phyloP scores from a whole-genome alignment of 64 coral and sea anemone species.

The Trachythela sp. region DNA sequence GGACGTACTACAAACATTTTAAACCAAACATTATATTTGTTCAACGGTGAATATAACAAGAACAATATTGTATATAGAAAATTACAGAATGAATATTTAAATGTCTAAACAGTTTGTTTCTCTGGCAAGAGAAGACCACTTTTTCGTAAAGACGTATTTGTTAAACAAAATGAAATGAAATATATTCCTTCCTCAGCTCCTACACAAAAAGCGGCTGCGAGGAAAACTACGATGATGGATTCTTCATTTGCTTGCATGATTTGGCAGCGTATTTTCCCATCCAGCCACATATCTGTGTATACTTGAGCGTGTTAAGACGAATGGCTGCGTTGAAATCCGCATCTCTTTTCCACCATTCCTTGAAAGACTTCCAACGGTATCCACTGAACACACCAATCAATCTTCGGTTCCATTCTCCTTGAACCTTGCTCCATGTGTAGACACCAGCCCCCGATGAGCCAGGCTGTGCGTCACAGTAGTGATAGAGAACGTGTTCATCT shows the following conservation, averaged over 20 bases:
- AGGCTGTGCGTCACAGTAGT: slow-evolving; percentile 46
- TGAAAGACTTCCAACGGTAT: background rate
- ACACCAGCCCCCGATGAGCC: slow-evolving; percentile 49
- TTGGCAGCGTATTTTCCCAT: slow-evolving; percentile 29
- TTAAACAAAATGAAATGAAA: background rate
- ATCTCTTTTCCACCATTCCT: background rate
- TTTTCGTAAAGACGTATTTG: background rate
- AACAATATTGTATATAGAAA: background rate
- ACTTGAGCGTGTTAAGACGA: slow-evolving; percentile 29
- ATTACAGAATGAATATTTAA: background rate
- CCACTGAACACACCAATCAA: slow-evolving; percentile 44
- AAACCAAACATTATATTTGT: background rate
- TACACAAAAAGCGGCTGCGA: no score
- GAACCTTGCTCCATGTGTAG: slow-evolving; percentile 8
- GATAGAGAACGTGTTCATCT: slow-evolving; percentile 29
- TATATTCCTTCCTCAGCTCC: background rate
- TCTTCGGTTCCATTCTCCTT: background rate
- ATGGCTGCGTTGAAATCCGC: slow-evolving; percentile 43
- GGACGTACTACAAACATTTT: no score
- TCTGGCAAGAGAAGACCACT: no score
- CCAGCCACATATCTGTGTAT: slow-evolving; percentile 37
- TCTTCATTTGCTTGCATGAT: slow-evolving; percentile 12
- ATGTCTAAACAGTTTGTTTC: background rate
- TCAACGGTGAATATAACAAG: background rate
- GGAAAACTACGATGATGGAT: background rate